Conservation (phyloP, 1,140 invertebrate genomes). For the Monomorium pharaonis region DNA sequence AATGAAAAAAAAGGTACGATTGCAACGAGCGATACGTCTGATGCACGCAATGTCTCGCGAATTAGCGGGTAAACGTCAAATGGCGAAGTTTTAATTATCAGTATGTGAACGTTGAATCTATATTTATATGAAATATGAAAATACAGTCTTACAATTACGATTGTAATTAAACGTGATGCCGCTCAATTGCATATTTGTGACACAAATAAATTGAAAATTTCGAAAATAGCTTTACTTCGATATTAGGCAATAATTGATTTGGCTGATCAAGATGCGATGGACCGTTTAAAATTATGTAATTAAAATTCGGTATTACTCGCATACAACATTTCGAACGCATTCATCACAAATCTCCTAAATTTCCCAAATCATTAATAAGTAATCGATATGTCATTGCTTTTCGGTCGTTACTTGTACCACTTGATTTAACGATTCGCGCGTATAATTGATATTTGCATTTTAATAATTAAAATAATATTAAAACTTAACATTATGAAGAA, state of each 20-base stretch:
- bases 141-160: not conserved
- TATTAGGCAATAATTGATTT: not conserved
- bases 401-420: not conserved
- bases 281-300: not conserved
- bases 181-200: not conserved
- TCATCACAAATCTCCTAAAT: not conserved
- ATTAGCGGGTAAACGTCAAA: not conserved
- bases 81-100: not conserved
- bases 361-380: not conserved
- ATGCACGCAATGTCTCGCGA: not conserved
- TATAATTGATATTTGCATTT: not conserved
- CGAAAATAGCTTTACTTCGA: not conserved
- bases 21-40: not conserved
- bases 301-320: not conserved
- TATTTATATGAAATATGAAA: not conserved
- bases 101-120: not conserved
- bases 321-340: not conserved
- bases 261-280: not conserved
- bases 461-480: not conserved
- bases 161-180: not conserved
- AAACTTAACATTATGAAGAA: not conserved
- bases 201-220: slow-evolving; percentile 9
- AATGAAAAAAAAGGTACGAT: not conserved
- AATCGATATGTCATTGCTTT: not conserved
- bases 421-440: not conserved